Conservation (phyloP, 2,888 invertebrate genomes). For the Caenorhabditis sp. region DNA sequence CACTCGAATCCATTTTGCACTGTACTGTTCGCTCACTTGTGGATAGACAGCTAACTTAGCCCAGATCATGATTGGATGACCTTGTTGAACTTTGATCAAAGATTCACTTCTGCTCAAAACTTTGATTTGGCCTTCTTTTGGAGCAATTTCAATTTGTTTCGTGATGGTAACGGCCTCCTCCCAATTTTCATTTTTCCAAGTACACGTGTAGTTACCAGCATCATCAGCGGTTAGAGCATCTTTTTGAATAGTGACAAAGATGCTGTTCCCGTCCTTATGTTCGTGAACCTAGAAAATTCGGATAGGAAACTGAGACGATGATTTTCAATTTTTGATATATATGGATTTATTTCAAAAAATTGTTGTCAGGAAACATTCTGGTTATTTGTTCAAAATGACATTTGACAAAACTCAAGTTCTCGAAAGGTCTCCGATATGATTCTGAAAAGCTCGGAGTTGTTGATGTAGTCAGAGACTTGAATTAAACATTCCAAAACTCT, state of each 20-base stretch:
- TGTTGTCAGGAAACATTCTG: too few species aligned
- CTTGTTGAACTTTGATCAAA: slow-evolving; percentile 11
- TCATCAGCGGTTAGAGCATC: slow-evolving; percentile 29
- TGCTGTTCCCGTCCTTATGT: not conserved
- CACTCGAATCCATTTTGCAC: slow-evolving; percentile 43
- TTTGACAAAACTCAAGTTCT: too few species aligned
- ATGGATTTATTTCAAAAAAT: too few species aligned
- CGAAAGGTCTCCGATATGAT: too few species aligned
- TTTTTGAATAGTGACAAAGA: slow-evolving; percentile 13
- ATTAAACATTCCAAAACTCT: too few species aligned
- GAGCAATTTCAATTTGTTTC: slow-evolving; percentile 26
- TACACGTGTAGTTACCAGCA: slow-evolving; percentile 29
- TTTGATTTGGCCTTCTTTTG: slow-evolving; percentile 38
- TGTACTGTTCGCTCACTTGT: slow-evolving; percentile 17
- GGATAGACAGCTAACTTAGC: slow-evolving; percentile 26
- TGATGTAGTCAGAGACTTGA: too few species aligned
- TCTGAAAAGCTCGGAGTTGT: too few species aligned
- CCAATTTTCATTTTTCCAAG: slow-evolving; percentile 17
- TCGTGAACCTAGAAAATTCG: not conserved
- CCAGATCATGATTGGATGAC: not conserved
- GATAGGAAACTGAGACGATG: too few species aligned
- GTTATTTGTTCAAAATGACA: too few species aligned
- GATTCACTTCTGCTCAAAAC: slow-evolving; percentile 7
- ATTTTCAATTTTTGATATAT: too few species aligned
- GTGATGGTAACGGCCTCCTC: slow-evolving; percentile 5